Evolutionary conservation across 2,797 vertebrate species (phyloP), one percentile per base, ranked within the genome.

Genomic region (Enteromius unitaeniatus): DNA sequence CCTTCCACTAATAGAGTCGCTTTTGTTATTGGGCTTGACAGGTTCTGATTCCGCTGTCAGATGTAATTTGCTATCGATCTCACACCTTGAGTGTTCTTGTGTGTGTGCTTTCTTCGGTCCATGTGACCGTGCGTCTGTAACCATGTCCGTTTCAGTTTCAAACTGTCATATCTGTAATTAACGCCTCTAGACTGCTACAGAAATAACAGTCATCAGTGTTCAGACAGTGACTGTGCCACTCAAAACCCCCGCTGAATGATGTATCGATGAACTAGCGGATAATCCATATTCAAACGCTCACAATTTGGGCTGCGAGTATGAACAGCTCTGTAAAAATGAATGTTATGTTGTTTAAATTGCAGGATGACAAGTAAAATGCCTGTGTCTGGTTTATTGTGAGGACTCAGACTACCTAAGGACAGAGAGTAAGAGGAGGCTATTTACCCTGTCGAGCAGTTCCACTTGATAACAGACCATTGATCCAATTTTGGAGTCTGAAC

Each of bases 61-160:
- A 96, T 95, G 93, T 94, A 96, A 96, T 96, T 96, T 96, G 92
- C 92, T 92, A 95, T 95, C 94, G 93, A 95, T 95, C 96, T 94
- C 92, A 10, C 67, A 91, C 94, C 94, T 94, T 73, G 31, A 65
- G 51, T 68, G 68, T 58, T 6, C 34, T 4, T 84, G 72, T 83
- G 67, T 82, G 19, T 79, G 67, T 84, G 78, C 26, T 75, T 28
- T 5, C 21, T 53, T 49, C 53, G 6, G n/a, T 34, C 45, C 64
- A 65, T 49, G 11, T 79, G 49, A 55, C 53, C 2, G 73, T 17
- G 53, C 0, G 11, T 34, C 28, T 62, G 40, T 19, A 9, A 62
- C 74, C 19, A 21, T 34, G 68, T 87, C 53, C 10, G 26, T 64
- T 34, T 45, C 53, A 9, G 64, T 79, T 84, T 83, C 60, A 68